Evolutionary conservation across 2,888 invertebrate species (phyloP), one percentile per base, ranked within the genome.

Genomic region (Rhyacophila evoluta): DNA sequence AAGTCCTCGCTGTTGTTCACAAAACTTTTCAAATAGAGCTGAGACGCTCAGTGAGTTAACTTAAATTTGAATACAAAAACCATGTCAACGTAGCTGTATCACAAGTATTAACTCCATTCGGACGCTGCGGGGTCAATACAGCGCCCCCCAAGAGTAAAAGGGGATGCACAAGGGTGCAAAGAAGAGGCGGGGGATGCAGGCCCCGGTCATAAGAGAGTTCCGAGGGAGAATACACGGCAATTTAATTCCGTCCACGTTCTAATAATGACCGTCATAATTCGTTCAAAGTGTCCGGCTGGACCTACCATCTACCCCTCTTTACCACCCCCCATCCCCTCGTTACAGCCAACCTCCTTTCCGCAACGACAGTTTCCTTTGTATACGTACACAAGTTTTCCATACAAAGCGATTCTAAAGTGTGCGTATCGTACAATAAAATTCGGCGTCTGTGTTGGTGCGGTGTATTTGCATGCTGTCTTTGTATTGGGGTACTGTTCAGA

Each of bases 181-280:
- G 84, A 82, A 25, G 55, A n/a, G n/a, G n/a, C n/a, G 55, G 55
- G 25, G 55, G 1, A 82, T 84, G 83, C 83, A 79, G 71, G 68
- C 27, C 67, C 28, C 33, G 74, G 74, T 70, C 67, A 73, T 76
- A 79, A 72, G 69, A 76, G 77, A 79, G 71, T 74, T 71, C 71
- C 68, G 68, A 83, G 83, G 79, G 83, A 82, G 81, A 83, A 84
- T 85, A 87, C 89, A 89, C 88, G 89, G 90, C 90, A 90, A 90
- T 91, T 90, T 90, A 90, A 90, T 90, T 91, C 90, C 90, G 89
- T 90, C 90, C 90, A 90, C 90, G 90, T 90, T 88, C 90, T 90
- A 90, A 90, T 91, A 90, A 91, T 91, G 90, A 90, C 90, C 89
- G 89, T 90, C 90, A 91, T 91, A 91, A 91, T 90, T 91, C 90